A percentile compares a stretch with the other conserved stretches of the same genome.
Evolutionary conservation across 2,888 invertebrate species (phyloP).

Genomic region (Cataglyphis livida): DNA sequence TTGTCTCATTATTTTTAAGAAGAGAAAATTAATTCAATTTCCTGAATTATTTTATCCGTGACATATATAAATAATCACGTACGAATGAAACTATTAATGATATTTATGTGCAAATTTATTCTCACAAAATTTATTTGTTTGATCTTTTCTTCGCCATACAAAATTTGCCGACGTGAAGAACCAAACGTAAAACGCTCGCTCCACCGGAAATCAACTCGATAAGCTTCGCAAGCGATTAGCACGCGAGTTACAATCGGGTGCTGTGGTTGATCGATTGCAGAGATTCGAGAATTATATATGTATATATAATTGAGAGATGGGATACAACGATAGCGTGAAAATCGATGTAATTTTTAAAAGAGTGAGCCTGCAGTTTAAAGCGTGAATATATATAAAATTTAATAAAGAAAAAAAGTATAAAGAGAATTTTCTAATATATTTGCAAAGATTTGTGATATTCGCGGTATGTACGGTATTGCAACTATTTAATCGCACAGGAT

Average conservation of each 20-base stretch:
- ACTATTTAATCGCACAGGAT: background rate
- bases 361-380: background rate
- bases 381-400: background rate
- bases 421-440: background rate
- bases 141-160: too few species aligned
- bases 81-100: background rate
- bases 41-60: background rate
- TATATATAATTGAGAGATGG: background rate
- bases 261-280: background rate
- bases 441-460: background rate
- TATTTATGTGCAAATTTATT: background rate
- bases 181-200: background rate
- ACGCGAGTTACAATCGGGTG: background rate
- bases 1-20: background rate
- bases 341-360: background rate
- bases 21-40: background rate
- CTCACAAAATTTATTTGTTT: too few species aligned
- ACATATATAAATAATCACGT: background rate
- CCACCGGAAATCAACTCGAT: constrained; percentile 10
- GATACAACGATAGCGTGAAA: background rate
- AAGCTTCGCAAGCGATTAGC: constrained; percentile 17
- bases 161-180: background rate
- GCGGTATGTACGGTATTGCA: background rate
- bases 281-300: background rate
- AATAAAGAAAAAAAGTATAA: background rate